Conservation (phyloP, 2,888 invertebrate species). For the Meteorus cinctellus region DNA sequence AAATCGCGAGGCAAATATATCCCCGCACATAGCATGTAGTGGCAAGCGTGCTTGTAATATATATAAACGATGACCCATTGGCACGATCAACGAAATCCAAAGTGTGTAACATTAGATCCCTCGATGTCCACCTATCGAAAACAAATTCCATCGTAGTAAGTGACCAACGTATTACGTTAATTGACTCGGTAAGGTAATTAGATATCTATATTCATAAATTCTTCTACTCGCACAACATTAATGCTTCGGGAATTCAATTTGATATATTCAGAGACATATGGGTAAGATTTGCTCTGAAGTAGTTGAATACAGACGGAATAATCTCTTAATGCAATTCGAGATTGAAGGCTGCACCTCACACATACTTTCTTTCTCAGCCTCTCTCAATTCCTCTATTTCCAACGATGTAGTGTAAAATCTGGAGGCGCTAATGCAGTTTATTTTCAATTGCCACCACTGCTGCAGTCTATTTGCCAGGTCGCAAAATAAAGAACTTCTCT, state of each 20-base stretch:
- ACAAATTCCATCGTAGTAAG: constrained; percentile 8
- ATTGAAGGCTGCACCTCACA: too few relatives aligned
- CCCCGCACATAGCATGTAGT: neutral
- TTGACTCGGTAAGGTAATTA: neutral
- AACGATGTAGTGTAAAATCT: neutral
- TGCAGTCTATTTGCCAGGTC: constrained; percentile 16
- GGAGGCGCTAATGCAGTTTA: constrained; percentile 11
- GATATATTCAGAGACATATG: neutral
- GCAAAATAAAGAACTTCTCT: constrained; percentile 23
- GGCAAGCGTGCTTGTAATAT: neutral
- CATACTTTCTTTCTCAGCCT: too few relatives aligned
- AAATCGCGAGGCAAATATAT: constrained; percentile 24
- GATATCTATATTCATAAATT: neutral
- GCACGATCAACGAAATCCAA: constrained; percentile 20
- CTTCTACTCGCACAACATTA: too few relatives aligned
- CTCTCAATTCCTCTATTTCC: neutral
- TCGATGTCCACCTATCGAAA: constrained; percentile 11
- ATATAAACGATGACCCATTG: constrained; percentile 25
- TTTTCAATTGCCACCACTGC: constrained; percentile 15
- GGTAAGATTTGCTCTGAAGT: neutral
- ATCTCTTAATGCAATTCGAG: too few relatives aligned
- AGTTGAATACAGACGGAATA: too few relatives aligned
- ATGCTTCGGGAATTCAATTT: neutral
- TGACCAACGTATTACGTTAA: neutral
- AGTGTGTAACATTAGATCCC: constrained; percentile 18